Evolutionary conservation across 2,888 invertebrate genomes (phyloP).

Genomic region (Parnassius glacialis): DNA sequence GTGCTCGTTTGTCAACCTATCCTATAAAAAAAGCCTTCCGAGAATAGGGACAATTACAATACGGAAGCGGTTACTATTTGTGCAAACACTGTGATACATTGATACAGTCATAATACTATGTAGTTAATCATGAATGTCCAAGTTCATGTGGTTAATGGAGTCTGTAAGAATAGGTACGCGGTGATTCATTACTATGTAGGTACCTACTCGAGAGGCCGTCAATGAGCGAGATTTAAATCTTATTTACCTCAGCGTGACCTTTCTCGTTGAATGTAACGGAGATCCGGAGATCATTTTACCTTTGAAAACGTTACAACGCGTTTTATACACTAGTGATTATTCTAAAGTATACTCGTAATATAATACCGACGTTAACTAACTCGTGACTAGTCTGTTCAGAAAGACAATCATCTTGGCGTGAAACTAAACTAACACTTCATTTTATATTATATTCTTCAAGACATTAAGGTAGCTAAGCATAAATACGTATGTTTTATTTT

Average conservation of each 20-base stretch:
- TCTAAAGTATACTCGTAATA: neutral
- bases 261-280: constrained; percentile 27
- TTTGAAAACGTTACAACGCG: constrained; percentile 33
- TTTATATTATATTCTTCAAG: no score
- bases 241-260: constrained; percentile 54
- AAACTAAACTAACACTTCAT: no score
- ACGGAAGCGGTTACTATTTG: constrained; percentile 6
- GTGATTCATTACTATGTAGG: constrained; percentile 49
- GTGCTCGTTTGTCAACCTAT: no score
- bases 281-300: constrained; percentile 34
- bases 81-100: neutral
- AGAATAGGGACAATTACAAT: constrained; percentile 6
- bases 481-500: no score
- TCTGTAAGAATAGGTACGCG: constrained; percentile 33
- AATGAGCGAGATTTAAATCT: constrained; percentile 49
- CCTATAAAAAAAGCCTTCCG: no score
- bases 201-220: constrained; percentile 38
- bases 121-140: neutral
- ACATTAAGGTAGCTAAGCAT: no score
- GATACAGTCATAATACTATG: neutral
- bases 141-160: neutral
- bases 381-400: neutral
- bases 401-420: no score
- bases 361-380: neutral
- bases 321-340: constrained; percentile 16